phyloP scores from a whole-genome alignment of 2,113 vertebrate species.

The Coregonus clupeaformis region DNA sequence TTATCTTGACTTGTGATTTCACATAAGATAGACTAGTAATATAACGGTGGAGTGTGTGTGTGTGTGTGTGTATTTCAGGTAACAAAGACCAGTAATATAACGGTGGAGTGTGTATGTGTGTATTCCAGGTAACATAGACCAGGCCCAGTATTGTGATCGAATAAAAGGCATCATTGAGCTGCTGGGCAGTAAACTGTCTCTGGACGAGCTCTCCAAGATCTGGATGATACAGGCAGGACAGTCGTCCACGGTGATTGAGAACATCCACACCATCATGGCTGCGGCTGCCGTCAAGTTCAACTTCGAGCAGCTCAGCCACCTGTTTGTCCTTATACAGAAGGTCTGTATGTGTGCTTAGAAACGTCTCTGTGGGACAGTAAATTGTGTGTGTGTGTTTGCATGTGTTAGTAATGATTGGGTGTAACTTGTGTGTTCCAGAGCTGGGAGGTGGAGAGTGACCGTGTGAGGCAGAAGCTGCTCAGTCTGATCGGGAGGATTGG shows the following conservation, averaged over 20 bases:
- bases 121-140: conserved; percentile 84
- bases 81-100: neutral
- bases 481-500: conserved; percentile 96
- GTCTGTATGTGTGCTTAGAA: conserved; percentile 54
- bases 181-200: conserved; percentile 94
- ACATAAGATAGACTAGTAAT: neutral
- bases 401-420: too few relatives aligned
- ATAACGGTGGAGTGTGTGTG: conserved; percentile 1
- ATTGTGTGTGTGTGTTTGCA: neutral
- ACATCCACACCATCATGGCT: conserved; percentile 97
- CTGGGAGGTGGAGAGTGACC: conserved; percentile 95
- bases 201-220: conserved; percentile 97
- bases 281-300: conserved; percentile 97
- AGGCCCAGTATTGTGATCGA: conserved; percentile 97
- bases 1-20: neutral
- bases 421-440: conserved; percentile 72
- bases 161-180: conserved; percentile 99
- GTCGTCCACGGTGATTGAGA: conserved; percentile 98
- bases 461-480: conserved; percentile 93
- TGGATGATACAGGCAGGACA: conserved; percentile 99
- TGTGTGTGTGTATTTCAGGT: neutral
- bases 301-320: conserved; percentile 94
- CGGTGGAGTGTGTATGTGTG: neutral
- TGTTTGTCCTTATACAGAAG: conserved; percentile 97
- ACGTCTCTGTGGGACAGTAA: neutral